Evolutionary conservation across 1,140 invertebrate species (phyloP), one percentile per base, ranked within the genome.

Genomic region (Phymastichus coffea): DNA sequence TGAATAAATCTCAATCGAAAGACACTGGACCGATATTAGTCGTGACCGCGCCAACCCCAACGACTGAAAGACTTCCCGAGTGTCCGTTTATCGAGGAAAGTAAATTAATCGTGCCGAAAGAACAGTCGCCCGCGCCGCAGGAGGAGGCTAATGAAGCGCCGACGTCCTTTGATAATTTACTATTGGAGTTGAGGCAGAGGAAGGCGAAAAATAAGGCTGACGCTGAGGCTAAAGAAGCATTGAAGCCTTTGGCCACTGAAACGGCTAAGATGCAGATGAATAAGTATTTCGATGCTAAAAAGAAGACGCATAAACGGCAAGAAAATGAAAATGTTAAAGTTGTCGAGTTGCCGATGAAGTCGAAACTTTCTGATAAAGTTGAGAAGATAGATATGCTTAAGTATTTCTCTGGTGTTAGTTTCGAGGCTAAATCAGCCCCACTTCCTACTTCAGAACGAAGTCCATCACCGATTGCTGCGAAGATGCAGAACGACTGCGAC

Each of bases 311-410:
- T 28, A 15, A n/a, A n/a, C 23, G 9, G 30, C 30, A 30, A 14
- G 26, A 58, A 2, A 51, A 57, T 40, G 4, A 20, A 6, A 38
- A 65, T 3, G 26, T 65, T 0, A 10, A 67, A 47, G 33, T 72
- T 12, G 48, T 70, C 4, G 62, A 71, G n/a, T 57, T 77, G 22
- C 51, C 72, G 2, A 57, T 72, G 8, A 75, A 73, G 15, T 65
- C 73, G 3, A 78, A 70, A 46, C 0, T 80, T 4, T 77, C 73
- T 0, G 63, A 66, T 8, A 79, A 76, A 55, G 58, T 78, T 19
- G 69, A 71, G 12, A 61, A 67, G 1, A 72, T 70, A 38, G 72
- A 79, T 61, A 62, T 80, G 30, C 37, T 74, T 6, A 78, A 79
- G 60, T 79, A 79, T 52, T 79, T 80, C 40, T 55, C 63, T 40